phyloP scores from a whole-genome alignment of 2,888 invertebrate species.

The Tridacna gigas region DNA sequence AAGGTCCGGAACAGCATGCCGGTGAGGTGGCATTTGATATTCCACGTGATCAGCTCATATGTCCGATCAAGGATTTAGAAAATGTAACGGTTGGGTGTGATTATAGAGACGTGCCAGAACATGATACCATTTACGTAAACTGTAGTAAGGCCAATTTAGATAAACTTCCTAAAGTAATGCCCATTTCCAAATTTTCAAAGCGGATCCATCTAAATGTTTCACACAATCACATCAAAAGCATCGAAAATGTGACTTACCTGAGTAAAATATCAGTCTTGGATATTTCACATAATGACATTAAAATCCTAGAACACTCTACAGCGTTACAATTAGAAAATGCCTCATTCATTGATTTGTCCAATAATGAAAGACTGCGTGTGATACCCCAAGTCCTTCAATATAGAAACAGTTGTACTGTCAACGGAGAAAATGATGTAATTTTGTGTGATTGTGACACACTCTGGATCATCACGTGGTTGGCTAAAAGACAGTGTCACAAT shows the following conservation, averaged over 20 bases:
- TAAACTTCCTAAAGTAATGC: constrained; percentile 20
- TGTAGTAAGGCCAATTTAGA: constrained; percentile 14
- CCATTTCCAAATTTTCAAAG: constrained; percentile 33
- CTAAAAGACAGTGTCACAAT: constrained; percentile 9
- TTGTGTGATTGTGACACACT: constrained; percentile 34
- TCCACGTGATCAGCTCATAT: constrained; percentile 3
- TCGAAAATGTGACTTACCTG: constrained; percentile 29
- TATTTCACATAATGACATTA: constrained; percentile 35
- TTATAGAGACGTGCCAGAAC: constrained; percentile 34
- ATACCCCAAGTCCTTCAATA: constrained; percentile 43
- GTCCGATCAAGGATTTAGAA: constrained; percentile 10
- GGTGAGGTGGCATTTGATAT: background rate
- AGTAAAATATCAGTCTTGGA: constrained; percentile 25
- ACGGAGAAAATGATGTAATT: constrained; percentile 22
- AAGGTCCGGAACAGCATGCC: constrained; percentile 25
- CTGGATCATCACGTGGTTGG: constrained; percentile 46
- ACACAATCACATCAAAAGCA: constrained; percentile 25
- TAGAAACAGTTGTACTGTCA: constrained; percentile 28
- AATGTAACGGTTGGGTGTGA: constrained; percentile 34
- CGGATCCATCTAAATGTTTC: constrained; percentile 36
- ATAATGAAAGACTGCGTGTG: constrained; percentile 30
- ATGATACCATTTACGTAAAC: constrained; percentile 35
- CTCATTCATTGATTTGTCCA: constrained; percentile 32
- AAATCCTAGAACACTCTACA: constrained; percentile 10
- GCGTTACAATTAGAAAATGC: constrained; percentile 39